phyloP scores from a whole-genome alignment of 1,140 invertebrate genomes.

The Drosophila navojoa region DNA sequence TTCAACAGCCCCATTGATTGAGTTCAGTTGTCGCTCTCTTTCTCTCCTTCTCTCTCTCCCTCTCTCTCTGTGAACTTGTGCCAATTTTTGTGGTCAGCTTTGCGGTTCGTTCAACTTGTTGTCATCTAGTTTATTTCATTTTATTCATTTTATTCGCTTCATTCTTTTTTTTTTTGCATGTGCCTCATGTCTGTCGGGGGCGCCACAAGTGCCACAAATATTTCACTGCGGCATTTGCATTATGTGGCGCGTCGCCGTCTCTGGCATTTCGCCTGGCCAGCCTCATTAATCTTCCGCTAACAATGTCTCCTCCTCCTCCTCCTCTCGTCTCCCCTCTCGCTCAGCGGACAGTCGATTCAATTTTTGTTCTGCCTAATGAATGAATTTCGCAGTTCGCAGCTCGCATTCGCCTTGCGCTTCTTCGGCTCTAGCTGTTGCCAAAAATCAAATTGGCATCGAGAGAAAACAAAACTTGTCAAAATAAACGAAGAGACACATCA shows the following conservation, averaged over 20 bases:
- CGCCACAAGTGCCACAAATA: constrained; percentile 62
- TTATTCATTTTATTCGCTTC: not conserved
- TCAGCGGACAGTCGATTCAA: not conserved
- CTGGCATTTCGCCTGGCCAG: constrained; percentile 37
- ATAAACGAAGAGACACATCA: constrained; percentile 1
- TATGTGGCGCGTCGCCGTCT: constrained; percentile 31
- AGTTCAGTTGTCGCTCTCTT: constrained; percentile 8
- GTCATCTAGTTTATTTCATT: constrained; percentile 14
- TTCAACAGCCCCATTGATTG: constrained; percentile 8
- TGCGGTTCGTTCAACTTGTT: constrained; percentile 69
- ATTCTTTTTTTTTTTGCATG: constrained; percentile 13
- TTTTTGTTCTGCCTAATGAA: constrained; percentile 27
- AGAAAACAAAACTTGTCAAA: constrained; percentile 5
- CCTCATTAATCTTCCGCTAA: constrained; percentile 44
- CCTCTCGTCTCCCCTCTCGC: not conserved
- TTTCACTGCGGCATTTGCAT: constrained; percentile 72
- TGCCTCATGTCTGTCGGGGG: constrained; percentile 20
- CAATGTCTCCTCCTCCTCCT: too few relatives aligned
- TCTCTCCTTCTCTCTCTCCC: not conserved
- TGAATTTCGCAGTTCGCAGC: constrained; percentile 24
- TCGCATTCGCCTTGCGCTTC: not conserved
- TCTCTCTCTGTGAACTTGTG: constrained; percentile 31
- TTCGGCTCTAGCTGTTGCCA: constrained; percentile 11
- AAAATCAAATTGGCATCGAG: constrained; percentile 37
- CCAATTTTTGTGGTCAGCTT: constrained; percentile 26